Percentiles rank a stretch among this genome's conserved stretches.
Conservation (phyloP, 2,797 vertebrate genomes). For the Mormyrus hasselquistii region DNA sequence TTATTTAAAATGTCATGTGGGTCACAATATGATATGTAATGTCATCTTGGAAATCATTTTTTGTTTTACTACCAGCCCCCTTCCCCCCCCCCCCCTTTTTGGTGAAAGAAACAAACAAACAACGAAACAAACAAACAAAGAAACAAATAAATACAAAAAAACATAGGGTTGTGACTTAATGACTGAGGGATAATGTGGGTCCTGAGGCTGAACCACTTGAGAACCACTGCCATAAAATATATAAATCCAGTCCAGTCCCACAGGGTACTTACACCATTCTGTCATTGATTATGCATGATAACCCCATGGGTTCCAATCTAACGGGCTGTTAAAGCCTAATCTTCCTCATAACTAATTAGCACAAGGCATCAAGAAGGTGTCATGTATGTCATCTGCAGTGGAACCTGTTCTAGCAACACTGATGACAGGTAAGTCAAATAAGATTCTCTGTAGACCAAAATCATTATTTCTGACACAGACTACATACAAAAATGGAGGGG, state of each 20-base stretch:
- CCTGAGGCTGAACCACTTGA: neutral
- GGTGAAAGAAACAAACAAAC: neutral
- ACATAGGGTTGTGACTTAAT: neutral
- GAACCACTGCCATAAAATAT: neutral
- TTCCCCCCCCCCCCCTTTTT: neutral
- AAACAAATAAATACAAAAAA: neutral
- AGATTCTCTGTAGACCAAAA: neutral
- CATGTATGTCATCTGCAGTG: neutral
- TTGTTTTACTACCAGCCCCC: neutral
- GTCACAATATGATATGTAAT: neutral
- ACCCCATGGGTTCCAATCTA: neutral
- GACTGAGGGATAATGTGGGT: neutral
- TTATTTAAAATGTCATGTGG: neutral
- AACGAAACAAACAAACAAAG: neutral
- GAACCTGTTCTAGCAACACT: neutral
- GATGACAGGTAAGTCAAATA: neutral
- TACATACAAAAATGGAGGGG: neutral
- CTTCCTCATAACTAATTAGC: neutral
- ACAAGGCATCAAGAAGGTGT: neutral
- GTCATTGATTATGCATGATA: neutral
- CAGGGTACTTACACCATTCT: neutral
- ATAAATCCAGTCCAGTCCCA: neutral
- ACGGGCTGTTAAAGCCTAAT: neutral
- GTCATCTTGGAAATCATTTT: neutral
- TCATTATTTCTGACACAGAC: neutral